Evolutionary conservation across 2,888 invertebrate species (phyloP).

Genomic region (Entomobrya multifasciata): DNA sequence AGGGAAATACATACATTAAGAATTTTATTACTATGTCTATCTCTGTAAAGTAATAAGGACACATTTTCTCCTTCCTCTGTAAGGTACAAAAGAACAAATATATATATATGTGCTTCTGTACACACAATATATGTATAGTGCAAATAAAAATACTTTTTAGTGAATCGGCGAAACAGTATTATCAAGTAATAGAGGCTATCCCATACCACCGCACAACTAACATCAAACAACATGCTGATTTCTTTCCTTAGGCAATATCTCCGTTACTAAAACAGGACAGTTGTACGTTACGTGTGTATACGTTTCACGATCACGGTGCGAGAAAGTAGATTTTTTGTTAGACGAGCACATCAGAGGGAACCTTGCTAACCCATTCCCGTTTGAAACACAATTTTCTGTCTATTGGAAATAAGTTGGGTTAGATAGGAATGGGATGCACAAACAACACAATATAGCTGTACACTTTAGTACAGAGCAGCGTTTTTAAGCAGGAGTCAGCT

Average conservation of each 20-base stretch:
- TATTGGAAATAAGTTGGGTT: too few species aligned
- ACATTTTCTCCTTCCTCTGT: background rate
- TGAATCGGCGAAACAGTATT: constrained; percentile 25
- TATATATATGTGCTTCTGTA: too few species aligned
- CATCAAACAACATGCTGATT: constrained; percentile 31
- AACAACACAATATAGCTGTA: too few species aligned
- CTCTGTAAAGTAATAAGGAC: background rate
- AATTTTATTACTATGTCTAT: constrained; percentile 25
- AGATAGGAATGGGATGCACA: too few species aligned
- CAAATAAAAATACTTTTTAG: background rate
- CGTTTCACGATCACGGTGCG: background rate
- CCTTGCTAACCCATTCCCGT: too few species aligned
- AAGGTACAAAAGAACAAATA: too few species aligned
- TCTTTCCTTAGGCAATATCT: background rate
- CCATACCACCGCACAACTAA: background rate
- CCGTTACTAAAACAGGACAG: too few species aligned
- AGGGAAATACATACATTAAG: constrained; percentile 20
- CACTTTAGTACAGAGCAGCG: background rate
- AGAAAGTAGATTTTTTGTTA: constrained; percentile 12
- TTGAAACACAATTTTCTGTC: background rate
- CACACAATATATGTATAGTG: background rate
- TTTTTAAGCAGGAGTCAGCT: constrained; percentile 25
- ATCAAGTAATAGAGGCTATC: constrained; percentile 27
- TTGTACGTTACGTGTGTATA: background rate
- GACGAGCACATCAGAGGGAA: background rate